These are phyloP conservation scores for Cecropterus lyciades DNA, from an alignment of 1,140 invertebrate species.

Conservation along the genomic window DNA sequence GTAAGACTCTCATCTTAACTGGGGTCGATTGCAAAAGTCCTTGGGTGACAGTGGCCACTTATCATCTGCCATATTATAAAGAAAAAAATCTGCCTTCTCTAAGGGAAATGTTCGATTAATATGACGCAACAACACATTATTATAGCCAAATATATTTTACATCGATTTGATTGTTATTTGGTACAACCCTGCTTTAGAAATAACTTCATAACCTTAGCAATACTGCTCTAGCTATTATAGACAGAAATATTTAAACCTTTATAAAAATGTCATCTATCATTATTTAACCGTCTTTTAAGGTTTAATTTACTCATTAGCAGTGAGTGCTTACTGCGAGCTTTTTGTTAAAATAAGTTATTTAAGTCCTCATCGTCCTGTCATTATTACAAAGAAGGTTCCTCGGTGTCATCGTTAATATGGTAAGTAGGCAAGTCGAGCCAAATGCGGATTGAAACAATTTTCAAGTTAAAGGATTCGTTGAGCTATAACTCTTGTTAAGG, in stretches of 20 bases:
- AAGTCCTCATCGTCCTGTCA: constrained; percentile 14
- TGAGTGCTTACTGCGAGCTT: constrained; percentile 23
- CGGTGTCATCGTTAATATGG: constrained; percentile 21
- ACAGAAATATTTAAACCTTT: background rate
- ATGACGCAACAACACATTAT: too few species aligned
- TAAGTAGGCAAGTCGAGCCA: constrained; percentile 25
- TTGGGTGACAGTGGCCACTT: too few species aligned
- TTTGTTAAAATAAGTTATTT: constrained; percentile 25
- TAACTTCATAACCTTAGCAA: too few species aligned
- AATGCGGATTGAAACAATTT: constrained; percentile 39
- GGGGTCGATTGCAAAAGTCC: too few species aligned
- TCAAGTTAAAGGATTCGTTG: constrained; percentile 31
- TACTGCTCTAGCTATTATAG: background rate
- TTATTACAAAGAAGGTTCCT: constrained; percentile 21
- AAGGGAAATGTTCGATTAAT: too few species aligned
- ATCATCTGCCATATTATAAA: too few species aligned
- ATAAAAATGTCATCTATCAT: background rate
- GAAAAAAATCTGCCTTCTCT: too few species aligned
- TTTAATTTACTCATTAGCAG: constrained; percentile 16
- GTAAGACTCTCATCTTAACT: too few species aligned
- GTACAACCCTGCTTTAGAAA: too few species aligned
- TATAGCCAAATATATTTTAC: too few species aligned
- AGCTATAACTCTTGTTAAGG: constrained; percentile 30
- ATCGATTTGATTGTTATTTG: too few species aligned
- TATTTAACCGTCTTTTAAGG: background rate